Base-by-base conservation (phyloP, 2,113 vertebrate genomes). In the Crypturellus undulatus region DNA sequence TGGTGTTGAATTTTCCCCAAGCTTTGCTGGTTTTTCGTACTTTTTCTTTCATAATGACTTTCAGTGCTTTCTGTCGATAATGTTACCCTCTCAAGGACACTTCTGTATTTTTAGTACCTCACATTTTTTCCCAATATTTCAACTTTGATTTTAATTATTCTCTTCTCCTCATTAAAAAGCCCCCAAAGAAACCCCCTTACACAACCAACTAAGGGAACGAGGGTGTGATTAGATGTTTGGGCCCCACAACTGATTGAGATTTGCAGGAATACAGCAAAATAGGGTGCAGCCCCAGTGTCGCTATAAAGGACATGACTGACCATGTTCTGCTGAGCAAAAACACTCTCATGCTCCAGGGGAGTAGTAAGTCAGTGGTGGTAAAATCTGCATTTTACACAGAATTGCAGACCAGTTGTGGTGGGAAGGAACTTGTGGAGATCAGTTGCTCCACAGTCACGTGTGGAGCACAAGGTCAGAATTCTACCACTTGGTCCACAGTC, bases 151-250 rank as follows among this genome's bases (percentile, higher is more conserved):
- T 89, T 83, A 45, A 26, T 83, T 20, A 40, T 52, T 4, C 67
- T 11, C 6, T 80, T 7, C 5, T 84, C 16, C 18, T 77, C 28
- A 7, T 71, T 58, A 86, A 79, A 71, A 68, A 68, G 54, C 63
- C 54, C 49, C 67, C 30, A 5, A 67, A 60, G 84, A 89, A 10
- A 0, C 4, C 16, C 6, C 7, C 0, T 0, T 30, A 12, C 40
- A n/a, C 17, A 5, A 1, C 3, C 9, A 45, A 36, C 34, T 59
- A 38, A 91, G 75, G 63, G 42, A 47, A 10, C 51, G 47, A 52
- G 68, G 26, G 20, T 77, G 34, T 15, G 11, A 54, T 67, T 24
- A 52, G 68, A 49, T 79, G 20, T 77, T 88, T 51, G 21, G 71
- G 12, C 28, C 7, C 28, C 0, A 0, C 6, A 17, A 56, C 60